Conservation (phyloP, 2,888 invertebrate genomes). For the Aspidiotus rigidus region DNA sequence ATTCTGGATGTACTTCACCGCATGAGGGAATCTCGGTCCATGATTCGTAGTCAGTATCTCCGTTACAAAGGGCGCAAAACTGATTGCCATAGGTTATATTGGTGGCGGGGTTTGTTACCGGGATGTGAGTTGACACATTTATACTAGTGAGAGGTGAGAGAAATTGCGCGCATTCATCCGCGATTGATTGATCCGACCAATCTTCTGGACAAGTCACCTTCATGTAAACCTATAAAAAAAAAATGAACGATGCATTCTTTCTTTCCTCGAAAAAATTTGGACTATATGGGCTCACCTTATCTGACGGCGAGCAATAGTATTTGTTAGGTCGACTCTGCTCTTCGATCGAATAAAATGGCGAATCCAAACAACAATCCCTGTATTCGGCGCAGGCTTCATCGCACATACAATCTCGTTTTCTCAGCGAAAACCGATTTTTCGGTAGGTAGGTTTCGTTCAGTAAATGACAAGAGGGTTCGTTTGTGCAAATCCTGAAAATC, state of each 20-base stretch:
- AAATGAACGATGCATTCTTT: no score
- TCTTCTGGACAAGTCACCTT: neutral
- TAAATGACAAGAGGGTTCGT: constrained; percentile 5
- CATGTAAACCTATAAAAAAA: neutral
- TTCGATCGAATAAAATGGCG: constrained; percentile 39
- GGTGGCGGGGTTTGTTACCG: neutral
- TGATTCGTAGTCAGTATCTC: neutral
- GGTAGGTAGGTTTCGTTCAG: neutral
- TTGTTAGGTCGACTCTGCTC: constrained; percentile 40
- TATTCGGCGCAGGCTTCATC: constrained; percentile 44
- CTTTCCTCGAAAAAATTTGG: no score
- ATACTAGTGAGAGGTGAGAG: neutral
- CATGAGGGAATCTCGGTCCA: neutral
- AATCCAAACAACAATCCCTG: constrained; percentile 46
- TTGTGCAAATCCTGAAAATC: constrained; percentile 2
- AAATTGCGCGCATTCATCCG: neutral
- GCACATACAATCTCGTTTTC: constrained; percentile 44
- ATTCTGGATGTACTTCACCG: neutral
- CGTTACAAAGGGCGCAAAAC: neutral
- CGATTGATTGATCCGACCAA: neutral
- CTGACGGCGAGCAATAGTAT: constrained; percentile 42
- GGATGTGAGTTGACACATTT: neutral
- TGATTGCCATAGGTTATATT: neutral
- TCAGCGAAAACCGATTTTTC: neutral
- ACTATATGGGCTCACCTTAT: neutral